These are phyloP conservation scores for Lepus europaeus DNA, from an alignment of 2,113 vertebrate genomes.

Conservation along the genomic window DNA sequence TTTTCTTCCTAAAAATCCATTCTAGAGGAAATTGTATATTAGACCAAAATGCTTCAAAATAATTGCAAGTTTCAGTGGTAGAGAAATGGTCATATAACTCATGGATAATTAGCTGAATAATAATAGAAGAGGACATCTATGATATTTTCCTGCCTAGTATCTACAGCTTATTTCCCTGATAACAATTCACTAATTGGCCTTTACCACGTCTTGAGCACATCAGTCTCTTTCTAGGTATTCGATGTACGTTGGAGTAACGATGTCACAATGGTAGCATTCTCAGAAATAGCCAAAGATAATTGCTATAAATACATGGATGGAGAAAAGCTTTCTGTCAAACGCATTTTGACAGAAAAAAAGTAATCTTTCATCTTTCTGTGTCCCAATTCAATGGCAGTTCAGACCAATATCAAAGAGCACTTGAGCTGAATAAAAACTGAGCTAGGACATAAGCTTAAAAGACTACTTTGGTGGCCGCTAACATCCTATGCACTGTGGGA, in stretches of 20 bases:
- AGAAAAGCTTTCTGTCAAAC: slow-evolving; percentile 38
- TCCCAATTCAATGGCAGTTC: slow-evolving; percentile 52
- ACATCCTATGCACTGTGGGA: background rate
- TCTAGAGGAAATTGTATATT: slow-evolving; percentile 1
- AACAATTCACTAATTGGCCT: slow-evolving; percentile 31
- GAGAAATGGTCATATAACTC: background rate
- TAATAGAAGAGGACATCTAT: background rate
- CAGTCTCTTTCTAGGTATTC: slow-evolving; percentile 1
- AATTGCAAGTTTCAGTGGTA: slow-evolving; percentile 8
- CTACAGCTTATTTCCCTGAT: background rate
- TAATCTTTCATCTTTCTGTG: slow-evolving; percentile 22
- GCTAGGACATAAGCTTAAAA: slow-evolving; percentile 50
- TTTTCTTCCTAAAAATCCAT: slow-evolving; percentile 2
- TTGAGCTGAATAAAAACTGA: slow-evolving; percentile 60
- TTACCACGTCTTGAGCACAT: background rate
- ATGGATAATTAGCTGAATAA: background rate
- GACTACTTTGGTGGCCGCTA: slow-evolving; percentile 17
- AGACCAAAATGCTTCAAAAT: background rate
- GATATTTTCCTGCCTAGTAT: background rate
- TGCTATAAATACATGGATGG: background rate
- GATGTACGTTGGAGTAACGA: background rate
- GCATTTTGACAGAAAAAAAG: slow-evolving; percentile 39
- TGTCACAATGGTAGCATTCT: slow-evolving; percentile 37
- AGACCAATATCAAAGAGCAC: slow-evolving; percentile 62
- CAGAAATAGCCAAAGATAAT: background rate